Evolutionary conservation across 2,113 vertebrate genomes (phyloP).

Genomic region (Poeciliopsis turrubarensis): DNA sequence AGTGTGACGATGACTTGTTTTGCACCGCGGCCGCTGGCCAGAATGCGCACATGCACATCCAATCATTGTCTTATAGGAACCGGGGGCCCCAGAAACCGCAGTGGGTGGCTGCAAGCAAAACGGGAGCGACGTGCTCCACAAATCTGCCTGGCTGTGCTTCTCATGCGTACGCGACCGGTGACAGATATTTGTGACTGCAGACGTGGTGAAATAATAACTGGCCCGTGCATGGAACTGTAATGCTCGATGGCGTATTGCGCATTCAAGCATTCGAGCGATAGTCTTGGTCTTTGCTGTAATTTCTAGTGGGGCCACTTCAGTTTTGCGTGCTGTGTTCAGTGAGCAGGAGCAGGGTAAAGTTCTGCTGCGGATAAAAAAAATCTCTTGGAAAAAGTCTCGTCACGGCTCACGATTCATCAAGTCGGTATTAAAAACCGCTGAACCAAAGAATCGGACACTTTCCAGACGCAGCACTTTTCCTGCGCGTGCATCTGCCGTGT

Average conservation of each 20-base stretch:
- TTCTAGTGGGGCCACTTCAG: conserved; percentile 6
- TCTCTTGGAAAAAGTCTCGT: conserved; percentile 40
- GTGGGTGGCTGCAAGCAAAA: conserved; percentile 39
- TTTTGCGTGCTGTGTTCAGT: conserved; percentile 10
- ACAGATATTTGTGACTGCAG: conserved; percentile 31
- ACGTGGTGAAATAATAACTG: conserved; percentile 30
- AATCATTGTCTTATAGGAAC: conserved; percentile 49
- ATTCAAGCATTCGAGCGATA: conserved; percentile 22
- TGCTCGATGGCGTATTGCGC: conserved; percentile 2
- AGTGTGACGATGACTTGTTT: background rate
- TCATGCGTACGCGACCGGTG: conserved; percentile 19
- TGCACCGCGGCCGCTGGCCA: conserved; percentile 17
- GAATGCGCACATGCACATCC: conserved; percentile 40
- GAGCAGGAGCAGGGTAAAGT: background rate
- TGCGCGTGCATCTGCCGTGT: conserved; percentile 12
- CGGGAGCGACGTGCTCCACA: conserved; percentile 19
- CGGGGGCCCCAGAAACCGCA: conserved; percentile 42
- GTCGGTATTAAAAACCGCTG: conserved; percentile 39
- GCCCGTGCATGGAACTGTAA: conserved; percentile 23
- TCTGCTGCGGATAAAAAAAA: conserved; percentile 20
- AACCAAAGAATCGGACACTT: conserved; percentile 49
- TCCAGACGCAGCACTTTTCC: conserved; percentile 12
- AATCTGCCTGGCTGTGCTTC: conserved; percentile 19
- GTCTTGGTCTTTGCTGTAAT: conserved; percentile 16
- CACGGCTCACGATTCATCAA: conserved; percentile 17